Evolutionary conservation across 2,113 vertebrate genomes (phyloP).

Genomic region (Antidorcas marsupialis): DNA sequence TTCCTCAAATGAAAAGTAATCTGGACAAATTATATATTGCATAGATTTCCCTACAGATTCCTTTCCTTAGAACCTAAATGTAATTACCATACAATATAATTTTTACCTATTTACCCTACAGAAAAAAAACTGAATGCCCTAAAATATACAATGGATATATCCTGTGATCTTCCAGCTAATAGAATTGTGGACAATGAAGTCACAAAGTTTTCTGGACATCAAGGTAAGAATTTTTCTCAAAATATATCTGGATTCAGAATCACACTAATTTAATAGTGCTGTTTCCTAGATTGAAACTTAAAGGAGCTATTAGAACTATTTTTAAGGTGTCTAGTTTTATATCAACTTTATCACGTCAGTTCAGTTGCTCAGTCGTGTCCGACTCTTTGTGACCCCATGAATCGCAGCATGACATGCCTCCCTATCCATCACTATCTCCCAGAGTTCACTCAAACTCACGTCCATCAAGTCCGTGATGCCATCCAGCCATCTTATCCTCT

Average conservation of each 20-base stretch:
- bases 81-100: slow-evolving; percentile 23
- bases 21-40: slow-evolving; percentile 58
- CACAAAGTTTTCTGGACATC: not conserved
- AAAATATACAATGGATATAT: slow-evolving; percentile 46
- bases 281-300: not conserved
- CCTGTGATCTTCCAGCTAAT: slow-evolving; percentile 60
- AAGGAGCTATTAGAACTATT: not conserved
- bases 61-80: slow-evolving; percentile 66
- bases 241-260: not conserved
- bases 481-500: too few species aligned
- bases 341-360: not conserved
- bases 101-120: slow-evolving; percentile 46
- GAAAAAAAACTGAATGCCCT: slow-evolving; percentile 34
- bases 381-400: too few species aligned
- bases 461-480: too few species aligned
- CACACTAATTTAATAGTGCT: not conserved
- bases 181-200: not conserved
- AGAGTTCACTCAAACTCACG: too few species aligned
- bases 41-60: slow-evolving; percentile 63
- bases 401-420: rapidly evolving
- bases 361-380: too few species aligned
- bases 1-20: slow-evolving; percentile 55
- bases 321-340: not conserved
- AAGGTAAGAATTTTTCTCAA: not conserved
- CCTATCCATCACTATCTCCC: too few species aligned